phyloP scores from a whole-genome alignment of 2,113 vertebrate genomes.

The Junco hyemalis region DNA sequence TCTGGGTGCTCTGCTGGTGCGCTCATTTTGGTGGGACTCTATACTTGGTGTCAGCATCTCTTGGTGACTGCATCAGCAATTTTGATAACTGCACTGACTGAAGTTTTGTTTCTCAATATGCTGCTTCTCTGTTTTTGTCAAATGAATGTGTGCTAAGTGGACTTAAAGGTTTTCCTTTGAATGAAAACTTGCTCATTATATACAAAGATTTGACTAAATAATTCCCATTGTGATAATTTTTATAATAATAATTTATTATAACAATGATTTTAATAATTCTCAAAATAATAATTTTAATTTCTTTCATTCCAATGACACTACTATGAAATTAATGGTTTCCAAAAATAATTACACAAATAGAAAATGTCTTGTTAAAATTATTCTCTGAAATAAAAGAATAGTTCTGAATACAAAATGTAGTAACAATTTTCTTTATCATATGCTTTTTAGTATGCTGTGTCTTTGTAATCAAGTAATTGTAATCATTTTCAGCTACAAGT shows the following conservation, averaged over 20 bases:
- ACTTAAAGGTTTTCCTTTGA: neutral
- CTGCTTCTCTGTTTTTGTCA: neutral
- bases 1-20: neutral
- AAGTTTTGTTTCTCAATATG: neutral
- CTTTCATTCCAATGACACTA: neutral
- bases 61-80: neutral
- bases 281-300: neutral
- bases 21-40: neutral
- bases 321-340: neutral
- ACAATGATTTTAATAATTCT: no score
- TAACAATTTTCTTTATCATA: neutral
- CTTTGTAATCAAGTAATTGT: neutral
- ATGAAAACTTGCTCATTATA: neutral
- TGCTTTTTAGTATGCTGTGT: fast-evolving
- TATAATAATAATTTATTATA: no score
- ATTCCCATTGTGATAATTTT: neutral
- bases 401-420: neutral
- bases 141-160: neutral
- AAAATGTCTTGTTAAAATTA: neutral
- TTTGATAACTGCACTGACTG: neutral
- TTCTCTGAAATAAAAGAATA: neutral
- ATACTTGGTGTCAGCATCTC: fast-evolving
- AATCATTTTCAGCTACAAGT: neutral
- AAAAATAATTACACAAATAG: neutral
- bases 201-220: neutral